Evolutionary conservation across 2,888 invertebrate species (phyloP), one percentile per base, ranked within the genome.

Genomic region (Diabrotica balteata): DNA sequence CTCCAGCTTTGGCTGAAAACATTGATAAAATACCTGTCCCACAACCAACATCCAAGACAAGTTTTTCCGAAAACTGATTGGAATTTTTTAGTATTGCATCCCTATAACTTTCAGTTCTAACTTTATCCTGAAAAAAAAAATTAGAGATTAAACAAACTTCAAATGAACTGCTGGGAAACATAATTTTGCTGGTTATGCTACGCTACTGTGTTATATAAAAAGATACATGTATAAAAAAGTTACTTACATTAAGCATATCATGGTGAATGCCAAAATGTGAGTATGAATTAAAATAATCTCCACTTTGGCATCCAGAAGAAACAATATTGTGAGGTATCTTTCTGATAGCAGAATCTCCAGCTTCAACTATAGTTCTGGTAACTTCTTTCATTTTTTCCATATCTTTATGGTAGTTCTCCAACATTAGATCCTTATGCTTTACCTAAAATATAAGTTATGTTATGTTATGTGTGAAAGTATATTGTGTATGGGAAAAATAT

Each of bases 1-100:
- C 98, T 43, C 97, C 98, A 32, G 97, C 96, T 80, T 94, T 91
- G 9, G 97, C 97, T 73, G 96, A 94, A 87, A 99, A 99, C 95
- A 99, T 97, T 10, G 97, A 97, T 42, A 99, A 86, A 75, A 99
- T 98, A 44, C 97, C 96, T 1, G 98, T 98, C 42, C 99, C 99
- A 84, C 98, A 98, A 47, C 99, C 99, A 65, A 99, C 91, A 86
- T 99, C 99, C 68, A 99, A 85, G 22, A 99, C 95, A 32, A 89
- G 85, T 84, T 96, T 96, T 51, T 89, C 90, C 76, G 86, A 86
- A 62, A 97, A 88, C 65, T 88, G 84, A 46, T 89, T 87, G 45
- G 86, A 85, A 81, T 97, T 97, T 17, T 89, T 88, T 59, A 93
- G 80, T 72, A 97, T 91, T 32, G 96, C 95, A 84, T 94, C 89